Percentiles rank a stretch among this genome's conserved stretches.
Evolutionary conservation across 23 tunicate genomes (phyloP).

Genomic region (Ciona savignyi): DNA sequence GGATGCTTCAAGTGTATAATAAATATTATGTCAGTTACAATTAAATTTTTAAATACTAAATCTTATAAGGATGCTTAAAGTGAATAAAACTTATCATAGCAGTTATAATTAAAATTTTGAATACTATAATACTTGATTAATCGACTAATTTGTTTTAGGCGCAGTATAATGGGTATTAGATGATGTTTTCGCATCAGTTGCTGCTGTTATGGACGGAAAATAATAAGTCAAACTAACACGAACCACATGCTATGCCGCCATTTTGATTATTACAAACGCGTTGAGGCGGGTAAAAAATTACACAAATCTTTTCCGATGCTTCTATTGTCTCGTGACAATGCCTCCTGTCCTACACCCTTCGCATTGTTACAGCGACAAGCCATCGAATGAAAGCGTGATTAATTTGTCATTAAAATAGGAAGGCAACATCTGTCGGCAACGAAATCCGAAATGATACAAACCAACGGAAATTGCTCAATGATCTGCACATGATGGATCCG

Average conservation of each 20-base stretch:
- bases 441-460: background rate
- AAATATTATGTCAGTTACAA: too few species aligned
- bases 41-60: too few species aligned
- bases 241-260: slow-evolving; percentile 1
- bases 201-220: too few species aligned
- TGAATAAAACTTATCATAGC: too few species aligned
- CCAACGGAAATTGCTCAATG: background rate
- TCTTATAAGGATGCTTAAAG: too few species aligned
- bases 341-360: background rate
- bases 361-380: background rate
- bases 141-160: too few species aligned
- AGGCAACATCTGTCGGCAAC: background rate
- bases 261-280: background rate
- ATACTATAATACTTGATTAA: too few species aligned
- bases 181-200: too few species aligned
- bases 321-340: background rate
- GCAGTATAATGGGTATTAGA: too few species aligned
- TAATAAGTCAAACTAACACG: too few species aligned
- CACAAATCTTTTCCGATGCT: background rate
- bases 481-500: background rate
- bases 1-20: too few species aligned
- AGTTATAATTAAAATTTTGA: too few species aligned
- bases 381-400: background rate
- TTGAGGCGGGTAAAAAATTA: background rate
- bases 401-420: background rate